Evolutionary conservation across 2,797 vertebrate genomes (phyloP).

Genomic region (Lithobates sylvaticus): DNA sequence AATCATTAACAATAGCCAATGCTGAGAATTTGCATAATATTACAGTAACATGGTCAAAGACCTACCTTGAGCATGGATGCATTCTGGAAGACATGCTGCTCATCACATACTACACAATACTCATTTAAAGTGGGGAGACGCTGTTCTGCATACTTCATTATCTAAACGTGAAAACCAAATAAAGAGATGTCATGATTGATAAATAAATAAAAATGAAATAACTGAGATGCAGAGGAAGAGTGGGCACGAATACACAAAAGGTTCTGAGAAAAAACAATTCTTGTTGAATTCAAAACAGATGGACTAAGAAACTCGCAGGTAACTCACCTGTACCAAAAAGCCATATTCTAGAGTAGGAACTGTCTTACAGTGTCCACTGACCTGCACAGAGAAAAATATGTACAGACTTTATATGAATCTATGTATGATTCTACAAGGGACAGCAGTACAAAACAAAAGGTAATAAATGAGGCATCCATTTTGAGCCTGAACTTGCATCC

Average conservation of each 20-base stretch:
- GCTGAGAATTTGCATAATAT: neutral
- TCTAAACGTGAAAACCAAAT: constrained; percentile 74
- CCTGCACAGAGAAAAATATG: constrained; percentile 76
- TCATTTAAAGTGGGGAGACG: constrained; percentile 96
- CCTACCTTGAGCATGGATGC: constrained; percentile 98
- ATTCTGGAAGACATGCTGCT: constrained; percentile 99
- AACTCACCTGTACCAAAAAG: constrained; percentile 94
- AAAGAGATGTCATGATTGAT: neutral
- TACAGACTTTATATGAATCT: neutral
- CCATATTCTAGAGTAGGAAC: constrained; percentile 97
- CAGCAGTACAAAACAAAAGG: neutral
- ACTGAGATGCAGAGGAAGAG: neutral
- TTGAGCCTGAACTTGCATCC: too few species aligned
- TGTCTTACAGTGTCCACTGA: constrained; percentile 98
- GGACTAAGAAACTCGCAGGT: neutral
- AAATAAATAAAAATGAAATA: too few species aligned
- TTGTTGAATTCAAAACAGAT: neutral
- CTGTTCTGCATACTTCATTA: constrained; percentile 99
- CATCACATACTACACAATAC: constrained; percentile 98
- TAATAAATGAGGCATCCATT: too few species aligned
- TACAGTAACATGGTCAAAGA: neutral
- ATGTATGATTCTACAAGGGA: neutral
- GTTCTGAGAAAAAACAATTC: neutral
- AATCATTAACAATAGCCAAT: neutral
- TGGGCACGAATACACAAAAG: neutral